Percentiles rank a stretch among this genome's conserved stretches.
Evolutionary conservation across 2,797 vertebrate genomes (phyloP).

Genomic region (Chromis chromis): DNA sequence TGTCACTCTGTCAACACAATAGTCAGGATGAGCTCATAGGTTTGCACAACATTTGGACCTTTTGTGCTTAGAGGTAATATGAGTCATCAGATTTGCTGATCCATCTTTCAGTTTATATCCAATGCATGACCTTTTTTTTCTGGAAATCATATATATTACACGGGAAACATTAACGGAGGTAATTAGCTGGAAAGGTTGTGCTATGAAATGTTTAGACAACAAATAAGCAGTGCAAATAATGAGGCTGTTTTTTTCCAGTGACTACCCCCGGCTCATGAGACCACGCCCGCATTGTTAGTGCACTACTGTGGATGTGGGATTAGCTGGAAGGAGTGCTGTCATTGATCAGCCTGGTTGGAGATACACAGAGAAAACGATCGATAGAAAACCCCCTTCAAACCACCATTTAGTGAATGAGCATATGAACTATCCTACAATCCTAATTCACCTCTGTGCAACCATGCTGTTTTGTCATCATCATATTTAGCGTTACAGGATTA

Average conservation of each 20-base stretch:
- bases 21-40: slow-evolving; percentile 17
- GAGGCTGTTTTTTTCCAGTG: slow-evolving; percentile 41
- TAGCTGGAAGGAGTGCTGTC: slow-evolving; percentile 18
- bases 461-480: background rate
- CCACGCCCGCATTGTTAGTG: slow-evolving; percentile 38
- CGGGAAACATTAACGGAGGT: slow-evolving; percentile 34
- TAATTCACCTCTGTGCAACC: background rate
- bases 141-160: slow-evolving; percentile 25
- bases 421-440: background rate
- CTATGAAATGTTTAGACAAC: slow-evolving; percentile 38
- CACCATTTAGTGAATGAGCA: slow-evolving; percentile 12
- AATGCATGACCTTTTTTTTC: slow-evolving; percentile 1
- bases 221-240: slow-evolving; percentile 49
- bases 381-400: slow-evolving; percentile 11
- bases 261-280: slow-evolving; percentile 6
- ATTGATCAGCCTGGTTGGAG: slow-evolving; percentile 24
- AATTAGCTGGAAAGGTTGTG: slow-evolving; percentile 57
- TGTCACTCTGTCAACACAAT: slow-evolving; percentile 11
- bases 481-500: background rate
- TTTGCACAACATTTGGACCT: slow-evolving; percentile 28
- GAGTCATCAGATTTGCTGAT: slow-evolving; percentile 51
- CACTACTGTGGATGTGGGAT: slow-evolving; percentile 41
- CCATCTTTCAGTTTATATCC: slow-evolving; percentile 7
- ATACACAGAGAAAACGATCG: slow-evolving; percentile 23
- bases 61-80: slow-evolving; percentile 31